phyloP scores from a whole-genome alignment of 2,113 vertebrate species.

The Globicephala melas region DNA sequence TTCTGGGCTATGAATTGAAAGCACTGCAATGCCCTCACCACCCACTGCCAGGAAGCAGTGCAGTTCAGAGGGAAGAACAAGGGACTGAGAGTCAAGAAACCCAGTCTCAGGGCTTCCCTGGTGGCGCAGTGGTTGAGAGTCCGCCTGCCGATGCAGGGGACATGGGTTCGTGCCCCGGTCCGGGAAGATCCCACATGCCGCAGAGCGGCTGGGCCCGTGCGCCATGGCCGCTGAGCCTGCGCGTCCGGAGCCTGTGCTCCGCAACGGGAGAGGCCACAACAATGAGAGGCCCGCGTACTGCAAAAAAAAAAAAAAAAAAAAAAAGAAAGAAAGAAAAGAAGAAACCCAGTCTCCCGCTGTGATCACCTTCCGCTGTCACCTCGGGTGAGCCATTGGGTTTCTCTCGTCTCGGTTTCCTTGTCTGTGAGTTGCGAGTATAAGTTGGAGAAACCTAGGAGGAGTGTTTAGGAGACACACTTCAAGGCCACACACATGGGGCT shows the following conservation, averaged over 20 bases:
- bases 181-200: too few relatives aligned
- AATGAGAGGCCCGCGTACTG: too few relatives aligned
- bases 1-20: background rate
- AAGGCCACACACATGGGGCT: background rate
- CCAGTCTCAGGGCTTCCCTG: background rate
- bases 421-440: background rate
- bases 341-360: background rate
- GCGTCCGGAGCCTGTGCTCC: too few relatives aligned
- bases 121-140: too few relatives aligned
- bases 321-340: too few relatives aligned
- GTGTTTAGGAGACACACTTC: background rate
- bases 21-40: background rate
- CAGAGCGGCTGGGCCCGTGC: too few relatives aligned
- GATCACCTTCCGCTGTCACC: fast-evolving
- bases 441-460: background rate
- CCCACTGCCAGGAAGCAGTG: background rate
- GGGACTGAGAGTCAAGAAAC: background rate
- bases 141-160: too few relatives aligned
- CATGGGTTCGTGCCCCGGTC: too few relatives aligned
- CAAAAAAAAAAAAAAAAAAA: too few relatives aligned
- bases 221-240: too few relatives aligned
- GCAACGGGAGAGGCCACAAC: too few relatives aligned
- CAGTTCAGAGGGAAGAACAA: background rate
- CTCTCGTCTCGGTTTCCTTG: background rate
- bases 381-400: background rate